phyloP scores from a whole-genome alignment of 1,140 invertebrate genomes.

The Eumaeus atala region DNA sequence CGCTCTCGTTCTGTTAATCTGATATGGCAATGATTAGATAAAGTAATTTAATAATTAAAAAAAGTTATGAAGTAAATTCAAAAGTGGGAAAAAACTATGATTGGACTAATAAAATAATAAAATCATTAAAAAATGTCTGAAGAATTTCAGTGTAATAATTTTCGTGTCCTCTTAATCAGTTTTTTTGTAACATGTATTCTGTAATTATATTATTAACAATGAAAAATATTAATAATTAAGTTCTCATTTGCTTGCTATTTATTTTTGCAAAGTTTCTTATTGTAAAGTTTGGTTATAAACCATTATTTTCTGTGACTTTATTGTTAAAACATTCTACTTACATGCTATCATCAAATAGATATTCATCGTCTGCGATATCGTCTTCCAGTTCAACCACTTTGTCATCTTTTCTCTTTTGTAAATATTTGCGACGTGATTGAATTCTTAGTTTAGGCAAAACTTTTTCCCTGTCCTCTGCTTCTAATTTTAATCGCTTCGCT shows the following conservation, averaged over 20 bases:
- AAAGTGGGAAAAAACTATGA: background rate
- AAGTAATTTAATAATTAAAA: conserved; percentile 21
- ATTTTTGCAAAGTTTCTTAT: too few species aligned
- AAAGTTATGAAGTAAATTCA: background rate
- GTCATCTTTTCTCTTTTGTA: conserved; percentile 96
- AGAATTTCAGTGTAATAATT: too few species aligned
- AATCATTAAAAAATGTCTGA: too few species aligned
- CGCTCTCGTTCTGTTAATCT: conserved; percentile 91
- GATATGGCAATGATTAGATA: conserved; percentile 31
- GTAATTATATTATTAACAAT: too few species aligned
- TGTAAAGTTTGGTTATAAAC: too few species aligned
- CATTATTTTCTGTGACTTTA: background rate
- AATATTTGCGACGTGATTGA: conserved; percentile 94
- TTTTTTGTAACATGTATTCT: too few species aligned
- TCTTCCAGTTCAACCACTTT: conserved; percentile 97
- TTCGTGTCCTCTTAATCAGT: too few species aligned
- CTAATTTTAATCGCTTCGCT: conserved; percentile 91
- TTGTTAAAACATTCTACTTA: conserved; percentile 70
- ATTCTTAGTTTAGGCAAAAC: conserved; percentile 90
- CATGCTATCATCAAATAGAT: conserved; percentile 91
- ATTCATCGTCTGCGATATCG: conserved; percentile 97
- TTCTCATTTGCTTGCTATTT: too few species aligned
- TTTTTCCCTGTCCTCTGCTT: conserved; percentile 88
- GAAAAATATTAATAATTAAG: too few species aligned
- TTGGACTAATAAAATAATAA: background rate